phyloP scores from a whole-genome alignment of 1,140 invertebrate genomes.

The Apis dorsata region DNA sequence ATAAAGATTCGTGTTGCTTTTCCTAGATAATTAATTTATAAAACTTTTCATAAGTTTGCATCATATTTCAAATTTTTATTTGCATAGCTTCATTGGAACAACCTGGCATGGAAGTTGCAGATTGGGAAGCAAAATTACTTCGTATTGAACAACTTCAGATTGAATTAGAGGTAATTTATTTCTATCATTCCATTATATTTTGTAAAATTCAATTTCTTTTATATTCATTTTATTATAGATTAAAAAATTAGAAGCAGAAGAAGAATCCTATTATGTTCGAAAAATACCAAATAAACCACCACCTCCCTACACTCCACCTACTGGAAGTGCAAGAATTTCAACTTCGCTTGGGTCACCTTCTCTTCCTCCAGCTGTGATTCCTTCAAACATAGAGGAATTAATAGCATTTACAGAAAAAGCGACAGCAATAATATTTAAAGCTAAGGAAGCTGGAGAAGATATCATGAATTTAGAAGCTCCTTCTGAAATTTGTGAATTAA shows the following conservation, averaged over 20 bases:
- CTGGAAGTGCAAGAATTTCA: slow-evolving; percentile 65
- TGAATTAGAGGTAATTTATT: slow-evolving; percentile 81
- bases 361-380: slow-evolving; percentile 75
- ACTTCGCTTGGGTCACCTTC: slow-evolving; percentile 69
- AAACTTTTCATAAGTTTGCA: slow-evolving; percentile 21
- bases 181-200: slow-evolving; percentile 18
- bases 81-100: slow-evolving; percentile 74
- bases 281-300: slow-evolving; percentile 88
- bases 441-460: slow-evolving; percentile 74
- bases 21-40: slow-evolving; percentile 56
- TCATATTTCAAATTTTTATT: slow-evolving; percentile 36
- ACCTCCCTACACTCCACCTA: slow-evolving; percentile 85
- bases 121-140: slow-evolving; percentile 79
- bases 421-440: slow-evolving; percentile 77
- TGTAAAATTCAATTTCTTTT: slow-evolving; percentile 22
- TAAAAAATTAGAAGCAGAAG: slow-evolving; percentile 82
- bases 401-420: slow-evolving; percentile 78
- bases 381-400: slow-evolving; percentile 78
- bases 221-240: slow-evolving; percentile 74
- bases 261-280: slow-evolving; percentile 82
- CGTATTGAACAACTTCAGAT: slow-evolving; percentile 82
- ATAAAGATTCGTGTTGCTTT: slow-evolving; percentile 69
- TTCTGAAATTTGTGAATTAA: slow-evolving; percentile 72
- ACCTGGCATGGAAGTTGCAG: slow-evolving; percentile 75
- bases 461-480: slow-evolving; percentile 75